Conservation (phyloP, 2,113 vertebrate species). For the Rhinogobius similis region DNA sequence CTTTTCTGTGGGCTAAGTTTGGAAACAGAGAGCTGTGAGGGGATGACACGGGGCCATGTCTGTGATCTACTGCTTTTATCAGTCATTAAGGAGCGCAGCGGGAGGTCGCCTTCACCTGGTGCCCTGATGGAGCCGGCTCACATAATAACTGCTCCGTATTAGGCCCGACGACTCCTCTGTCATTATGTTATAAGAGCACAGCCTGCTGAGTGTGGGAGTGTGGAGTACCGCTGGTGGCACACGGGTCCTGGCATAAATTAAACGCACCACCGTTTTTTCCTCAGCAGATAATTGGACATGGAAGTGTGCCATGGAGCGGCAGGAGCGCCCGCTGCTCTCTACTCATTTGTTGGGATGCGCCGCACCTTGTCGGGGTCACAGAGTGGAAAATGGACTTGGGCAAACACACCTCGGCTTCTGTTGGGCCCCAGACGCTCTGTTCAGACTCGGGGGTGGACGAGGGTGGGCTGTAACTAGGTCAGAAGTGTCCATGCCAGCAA, state of each 20-base stretch:
- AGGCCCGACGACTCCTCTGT: slow-evolving; percentile 12
- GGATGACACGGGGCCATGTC: slow-evolving; percentile 32
- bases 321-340: slow-evolving; percentile 50
- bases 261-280: slow-evolving; percentile 51
- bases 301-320: slow-evolving; percentile 43
- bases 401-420: slow-evolving; percentile 5
- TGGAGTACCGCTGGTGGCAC: slow-evolving; percentile 1
- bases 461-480: not conserved
- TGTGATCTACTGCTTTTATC: slow-evolving; percentile 38
- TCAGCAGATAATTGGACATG: slow-evolving; percentile 64
- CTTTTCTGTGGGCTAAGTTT: not conserved
- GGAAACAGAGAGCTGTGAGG: slow-evolving; percentile 12
- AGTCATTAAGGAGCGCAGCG: slow-evolving; percentile 41
- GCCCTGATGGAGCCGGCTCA: slow-evolving; percentile 23
- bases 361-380: slow-evolving; percentile 51
- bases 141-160: slow-evolving; percentile 39
- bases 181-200: slow-evolving; percentile 29
- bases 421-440: not conserved
- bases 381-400: slow-evolving; percentile 31
- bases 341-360: slow-evolving; percentile 53
- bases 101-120: slow-evolving; percentile 35
- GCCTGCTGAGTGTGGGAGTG: not conserved
- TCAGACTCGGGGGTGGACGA: not conserved
- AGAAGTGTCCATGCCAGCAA: not conserved
- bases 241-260: slow-evolving; percentile 45